Evolutionary conservation across 1,140 invertebrate genomes (phyloP).

Genomic region (Protaetia brevitarsis): DNA sequence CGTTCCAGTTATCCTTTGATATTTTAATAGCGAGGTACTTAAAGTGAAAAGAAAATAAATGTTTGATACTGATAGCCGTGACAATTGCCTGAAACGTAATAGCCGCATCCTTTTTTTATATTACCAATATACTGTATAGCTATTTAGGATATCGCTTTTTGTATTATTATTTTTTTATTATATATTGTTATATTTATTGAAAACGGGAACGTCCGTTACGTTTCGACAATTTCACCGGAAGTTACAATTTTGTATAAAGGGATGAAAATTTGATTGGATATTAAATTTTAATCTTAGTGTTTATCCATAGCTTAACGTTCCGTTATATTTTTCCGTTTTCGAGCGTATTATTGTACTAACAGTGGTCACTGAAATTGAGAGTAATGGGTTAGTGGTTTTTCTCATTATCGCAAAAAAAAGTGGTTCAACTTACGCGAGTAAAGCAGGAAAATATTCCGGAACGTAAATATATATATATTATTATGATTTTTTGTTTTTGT

Average conservation of each 20-base stretch:
- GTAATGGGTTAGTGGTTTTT: constrained; percentile 41
- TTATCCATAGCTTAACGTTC: constrained; percentile 35
- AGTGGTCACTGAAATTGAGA: neutral
- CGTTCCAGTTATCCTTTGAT: neutral
- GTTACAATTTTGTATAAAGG: constrained; percentile 31
- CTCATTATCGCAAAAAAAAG: constrained; percentile 5
- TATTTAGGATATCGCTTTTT: constrained; percentile 42
- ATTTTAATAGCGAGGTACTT: constrained; percentile 19
- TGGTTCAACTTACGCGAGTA: neutral
- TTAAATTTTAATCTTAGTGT: constrained; percentile 28
- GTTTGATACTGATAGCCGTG: neutral
- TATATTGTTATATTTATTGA: constrained; percentile 39
- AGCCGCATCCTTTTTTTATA: constrained; percentile 31
- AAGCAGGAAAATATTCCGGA: neutral
- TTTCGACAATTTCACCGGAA: constrained; percentile 42
- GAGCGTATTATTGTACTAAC: constrained; percentile 15
- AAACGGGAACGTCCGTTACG: constrained; percentile 23
- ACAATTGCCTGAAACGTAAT: constrained; percentile 28
- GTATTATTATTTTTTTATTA: constrained; percentile 40
- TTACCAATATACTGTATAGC: constrained; percentile 35
- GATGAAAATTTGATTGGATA: constrained; percentile 27
- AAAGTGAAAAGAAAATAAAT: constrained; percentile 10
- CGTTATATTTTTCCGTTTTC: constrained; percentile 18
- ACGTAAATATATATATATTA: constrained; percentile 18
- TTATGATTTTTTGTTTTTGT: constrained; percentile 21